Evolutionary conservation across 2,797 vertebrate species (phyloP).

Genomic region (Delichon dasypus): DNA sequence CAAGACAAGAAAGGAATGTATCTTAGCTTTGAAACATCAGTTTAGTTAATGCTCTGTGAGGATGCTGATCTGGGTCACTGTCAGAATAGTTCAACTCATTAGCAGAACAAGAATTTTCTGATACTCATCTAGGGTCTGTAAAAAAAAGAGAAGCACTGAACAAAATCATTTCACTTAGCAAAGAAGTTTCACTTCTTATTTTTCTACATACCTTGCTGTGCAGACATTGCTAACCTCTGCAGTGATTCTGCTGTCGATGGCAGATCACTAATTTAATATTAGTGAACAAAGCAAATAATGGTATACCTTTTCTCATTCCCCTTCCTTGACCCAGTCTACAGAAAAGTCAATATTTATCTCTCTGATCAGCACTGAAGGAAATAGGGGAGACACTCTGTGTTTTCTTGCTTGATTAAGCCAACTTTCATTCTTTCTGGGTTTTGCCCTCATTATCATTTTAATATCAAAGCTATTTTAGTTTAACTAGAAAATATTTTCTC

Average conservation of each 20-base stretch:
- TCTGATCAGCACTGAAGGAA: not conserved
- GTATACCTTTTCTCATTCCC: not conserved
- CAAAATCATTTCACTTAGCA: not conserved
- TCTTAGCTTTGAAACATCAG: not conserved
- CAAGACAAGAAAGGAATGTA: not conserved
- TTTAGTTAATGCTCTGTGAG: not conserved
- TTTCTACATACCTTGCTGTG: not conserved
- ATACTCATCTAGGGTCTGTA: not conserved
- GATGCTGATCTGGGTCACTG: slow-evolving; percentile 1
- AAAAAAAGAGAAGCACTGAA: not conserved
- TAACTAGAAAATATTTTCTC: slow-evolving; percentile 57
- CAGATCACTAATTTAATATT: slow-evolving; percentile 45
- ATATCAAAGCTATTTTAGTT: slow-evolving; percentile 67
- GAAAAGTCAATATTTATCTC: slow-evolving; percentile 15
- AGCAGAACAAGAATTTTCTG: slow-evolving; percentile 34
- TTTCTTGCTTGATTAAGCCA: slow-evolving; percentile 21
- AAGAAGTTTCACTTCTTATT: slow-evolving; percentile 12
- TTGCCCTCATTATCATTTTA: slow-evolving; percentile 55
- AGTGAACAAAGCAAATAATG: slow-evolving; percentile 14
- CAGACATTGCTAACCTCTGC: not conserved
- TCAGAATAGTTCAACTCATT: not conserved
- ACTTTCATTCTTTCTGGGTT: slow-evolving; percentile 43
- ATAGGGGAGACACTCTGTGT: not conserved
- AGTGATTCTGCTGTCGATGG: not conserved
- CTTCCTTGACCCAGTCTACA: not conserved